A percentile compares a stretch with the other conserved stretches of the same genome.
Evolutionary conservation across 2,113 vertebrate species (phyloP).

Genomic region (Manacus vitellinus): DNA sequence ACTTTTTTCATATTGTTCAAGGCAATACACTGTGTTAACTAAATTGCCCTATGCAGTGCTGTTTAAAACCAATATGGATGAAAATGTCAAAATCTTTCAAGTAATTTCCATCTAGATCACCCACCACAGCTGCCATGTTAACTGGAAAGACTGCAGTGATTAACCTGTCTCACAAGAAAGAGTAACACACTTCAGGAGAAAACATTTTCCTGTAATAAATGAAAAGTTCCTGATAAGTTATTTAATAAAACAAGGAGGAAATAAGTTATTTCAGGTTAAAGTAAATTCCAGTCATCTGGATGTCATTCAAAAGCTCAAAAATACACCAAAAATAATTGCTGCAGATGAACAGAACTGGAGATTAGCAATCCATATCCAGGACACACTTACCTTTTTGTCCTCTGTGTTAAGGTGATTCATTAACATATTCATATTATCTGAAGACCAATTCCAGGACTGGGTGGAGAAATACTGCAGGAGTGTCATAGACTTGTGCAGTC

Average conservation of each 20-base stretch:
- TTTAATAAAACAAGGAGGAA: neutral
- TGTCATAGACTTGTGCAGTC: constrained; percentile 84
- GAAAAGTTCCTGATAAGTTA: neutral
- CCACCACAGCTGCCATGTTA: neutral
- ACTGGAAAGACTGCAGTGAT: neutral
- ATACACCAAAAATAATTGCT: neutral
- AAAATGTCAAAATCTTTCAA: neutral
- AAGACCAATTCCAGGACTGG: constrained; percentile 93
- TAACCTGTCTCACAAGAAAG: neutral
- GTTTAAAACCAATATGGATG: neutral
- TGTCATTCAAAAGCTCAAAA: neutral
- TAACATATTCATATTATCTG: constrained; percentile 90
- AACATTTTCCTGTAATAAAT: neutral
- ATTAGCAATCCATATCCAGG: neutral
- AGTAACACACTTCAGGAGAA: neutral
- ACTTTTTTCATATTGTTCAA: neutral
- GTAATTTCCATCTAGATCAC: neutral
- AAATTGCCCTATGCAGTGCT: neutral
- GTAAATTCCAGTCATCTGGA: neutral
- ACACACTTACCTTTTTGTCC: constrained; percentile 83
- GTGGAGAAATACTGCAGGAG: constrained; percentile 91
- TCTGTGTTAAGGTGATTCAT: constrained; percentile 87
- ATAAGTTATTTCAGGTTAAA: neutral
- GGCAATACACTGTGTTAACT: neutral
- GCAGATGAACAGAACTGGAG: neutral